Conservation (phyloP, 2,797 vertebrate genomes). For the Austrolebias charrua region DNA sequence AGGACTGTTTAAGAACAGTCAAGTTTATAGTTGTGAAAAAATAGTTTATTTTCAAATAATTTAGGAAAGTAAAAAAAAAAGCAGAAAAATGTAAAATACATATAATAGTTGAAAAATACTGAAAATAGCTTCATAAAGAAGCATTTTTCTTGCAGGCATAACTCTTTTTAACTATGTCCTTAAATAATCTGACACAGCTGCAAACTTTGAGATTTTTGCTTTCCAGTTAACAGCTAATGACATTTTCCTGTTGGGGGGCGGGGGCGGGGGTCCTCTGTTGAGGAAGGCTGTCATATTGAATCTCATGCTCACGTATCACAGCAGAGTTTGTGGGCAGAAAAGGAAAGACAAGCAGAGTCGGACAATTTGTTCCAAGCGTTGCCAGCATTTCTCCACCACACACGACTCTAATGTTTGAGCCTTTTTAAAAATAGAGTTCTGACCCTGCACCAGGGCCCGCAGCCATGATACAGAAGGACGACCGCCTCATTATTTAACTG, state of each 20-base stretch:
- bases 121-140: background rate
- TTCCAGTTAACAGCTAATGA: constrained; percentile 31
- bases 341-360: constrained; percentile 17
- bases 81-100: background rate
- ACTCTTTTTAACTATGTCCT: background rate
- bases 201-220: constrained; percentile 5
- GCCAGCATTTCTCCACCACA: background rate
- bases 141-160: background rate
- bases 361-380: constrained; percentile 30
- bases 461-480: background rate
- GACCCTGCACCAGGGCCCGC: background rate
- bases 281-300: constrained; percentile 14
- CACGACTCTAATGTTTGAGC: background rate
- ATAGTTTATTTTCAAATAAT: too few species aligned
- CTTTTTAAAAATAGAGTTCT: background rate
- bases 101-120: background rate
- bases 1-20: too few species aligned
- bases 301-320: constrained; percentile 17
- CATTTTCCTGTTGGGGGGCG: constrained; percentile 10
- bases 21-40: too few species aligned
- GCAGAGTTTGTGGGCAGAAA: constrained; percentile 1
- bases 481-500: too few species aligned
- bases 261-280: constrained; percentile 11
- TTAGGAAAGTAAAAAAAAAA: too few species aligned
- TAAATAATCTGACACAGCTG: constrained; percentile 12